phyloP scores from a whole-genome alignment of 2,797 vertebrate genomes.

The Toxotes lorentzi region DNA sequence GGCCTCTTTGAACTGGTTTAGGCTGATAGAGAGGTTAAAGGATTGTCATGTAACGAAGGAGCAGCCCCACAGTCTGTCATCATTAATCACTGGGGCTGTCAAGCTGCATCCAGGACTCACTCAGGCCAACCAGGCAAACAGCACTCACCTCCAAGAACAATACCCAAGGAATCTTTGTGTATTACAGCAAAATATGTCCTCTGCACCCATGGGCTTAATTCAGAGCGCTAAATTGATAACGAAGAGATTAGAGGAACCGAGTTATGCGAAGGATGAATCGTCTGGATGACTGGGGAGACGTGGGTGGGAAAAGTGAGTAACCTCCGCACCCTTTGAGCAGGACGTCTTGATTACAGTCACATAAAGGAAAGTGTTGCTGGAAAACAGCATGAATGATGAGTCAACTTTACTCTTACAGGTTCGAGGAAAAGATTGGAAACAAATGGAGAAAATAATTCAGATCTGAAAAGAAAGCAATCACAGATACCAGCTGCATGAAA shows the following conservation, averaged over 20 bases:
- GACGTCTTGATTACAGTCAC: not conserved
- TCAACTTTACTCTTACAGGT: not conserved
- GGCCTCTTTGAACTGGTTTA: conserved; percentile 37
- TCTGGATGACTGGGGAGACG: conserved; percentile 10
- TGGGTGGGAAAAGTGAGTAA: conserved; percentile 30
- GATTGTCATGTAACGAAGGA: conserved; percentile 72
- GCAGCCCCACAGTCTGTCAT: conserved; percentile 76
- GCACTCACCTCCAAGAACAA: conserved; percentile 55
- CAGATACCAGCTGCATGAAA: not conserved
- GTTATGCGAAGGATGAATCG: conserved; percentile 40
- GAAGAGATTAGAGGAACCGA: conserved; percentile 8
- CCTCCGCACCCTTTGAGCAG: conserved; percentile 22
- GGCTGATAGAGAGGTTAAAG: conserved; percentile 72
- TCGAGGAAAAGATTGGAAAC: conserved; percentile 8
- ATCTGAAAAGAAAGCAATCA: conserved; percentile 5
- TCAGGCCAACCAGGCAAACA: conserved; percentile 48
- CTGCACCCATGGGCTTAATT: conserved; percentile 37
- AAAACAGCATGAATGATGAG: conserved; percentile 21
- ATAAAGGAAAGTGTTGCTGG: not conserved
- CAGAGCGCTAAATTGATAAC: conserved; percentile 20
- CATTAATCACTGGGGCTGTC: conserved; percentile 82
- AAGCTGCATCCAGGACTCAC: conserved; percentile 61
- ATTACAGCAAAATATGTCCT: conserved; percentile 30
- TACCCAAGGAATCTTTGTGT: conserved; percentile 41
- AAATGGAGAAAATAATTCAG: conserved; percentile 2